Percentiles rank a stretch among this genome's conserved stretches.
phyloP scores from a whole-genome alignment of 2,797 vertebrate species.

The Heteromormyrus szaboi region DNA sequence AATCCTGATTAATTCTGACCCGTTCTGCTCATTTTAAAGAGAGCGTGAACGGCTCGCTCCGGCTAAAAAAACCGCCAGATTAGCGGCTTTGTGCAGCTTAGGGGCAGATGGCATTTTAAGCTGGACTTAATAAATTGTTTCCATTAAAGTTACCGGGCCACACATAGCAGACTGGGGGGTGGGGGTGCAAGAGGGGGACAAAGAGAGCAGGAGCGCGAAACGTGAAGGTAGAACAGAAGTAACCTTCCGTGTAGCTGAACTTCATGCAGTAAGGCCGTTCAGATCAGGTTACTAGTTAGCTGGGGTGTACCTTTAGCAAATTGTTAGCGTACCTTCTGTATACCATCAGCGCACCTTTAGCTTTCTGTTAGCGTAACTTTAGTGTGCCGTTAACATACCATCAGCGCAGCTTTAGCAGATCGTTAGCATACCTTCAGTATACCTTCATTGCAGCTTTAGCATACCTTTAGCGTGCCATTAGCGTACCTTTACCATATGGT shows the following conservation, averaged over 20 bases:
- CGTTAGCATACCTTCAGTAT: not conserved
- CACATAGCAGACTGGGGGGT: constrained; percentile 71
- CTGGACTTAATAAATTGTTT: constrained; percentile 81
- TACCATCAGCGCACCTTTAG: not conserved
- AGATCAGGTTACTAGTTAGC: not conserved
- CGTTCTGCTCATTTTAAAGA: constrained; percentile 77
- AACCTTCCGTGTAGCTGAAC: constrained; percentile 54
- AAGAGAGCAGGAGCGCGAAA: constrained; percentile 56
- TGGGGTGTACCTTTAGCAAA: not conserved
- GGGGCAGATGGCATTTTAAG: constrained; percentile 80
- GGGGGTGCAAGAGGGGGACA: constrained; percentile 46
- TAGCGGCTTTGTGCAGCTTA: constrained; percentile 75
- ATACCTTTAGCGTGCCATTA: not conserved
- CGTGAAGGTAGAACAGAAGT: constrained; percentile 27
- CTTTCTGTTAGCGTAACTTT: not conserved
- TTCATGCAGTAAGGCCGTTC: not conserved
- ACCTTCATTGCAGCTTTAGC: not conserved
- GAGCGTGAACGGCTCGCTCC: constrained; percentile 67
- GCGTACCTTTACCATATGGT: not conserved
- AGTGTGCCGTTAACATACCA: not conserved
- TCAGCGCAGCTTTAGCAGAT: not conserved
- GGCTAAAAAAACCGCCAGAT: constrained; percentile 66
- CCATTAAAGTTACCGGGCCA: constrained; percentile 78
- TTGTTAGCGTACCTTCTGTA: not conserved
- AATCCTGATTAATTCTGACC: constrained; percentile 83